These are phyloP conservation scores for Cricetomys ansorgei DNA, from an alignment of 2,113 vertebrate genomes.

Conservation along the genomic window DNA sequence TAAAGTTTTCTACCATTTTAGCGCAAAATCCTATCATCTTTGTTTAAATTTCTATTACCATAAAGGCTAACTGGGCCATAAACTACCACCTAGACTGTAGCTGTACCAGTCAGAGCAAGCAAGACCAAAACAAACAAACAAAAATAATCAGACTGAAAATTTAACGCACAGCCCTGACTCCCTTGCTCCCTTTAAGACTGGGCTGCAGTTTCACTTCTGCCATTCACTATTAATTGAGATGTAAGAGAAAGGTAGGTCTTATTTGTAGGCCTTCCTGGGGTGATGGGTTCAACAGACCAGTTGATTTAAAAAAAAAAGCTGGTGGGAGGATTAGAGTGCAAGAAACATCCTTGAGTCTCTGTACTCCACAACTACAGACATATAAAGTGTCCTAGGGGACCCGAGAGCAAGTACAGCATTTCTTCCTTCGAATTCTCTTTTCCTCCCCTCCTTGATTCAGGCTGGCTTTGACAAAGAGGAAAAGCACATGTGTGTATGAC, in stretches of 20 bases:
- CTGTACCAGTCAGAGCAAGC: constrained; percentile 8
- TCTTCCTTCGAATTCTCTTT: background rate
- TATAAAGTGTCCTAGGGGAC: background rate
- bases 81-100: background rate
- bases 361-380: background rate
- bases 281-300: background rate
- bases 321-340: background rate
- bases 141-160: constrained; percentile 13
- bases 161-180: background rate
- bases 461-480: constrained; percentile 8
- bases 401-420: background rate
- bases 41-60: constrained; percentile 46
- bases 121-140: constrained; percentile 44
- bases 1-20: constrained; percentile 25
- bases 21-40: background rate
- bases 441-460: background rate
- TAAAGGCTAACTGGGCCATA: background rate
- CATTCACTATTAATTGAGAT: background rate
- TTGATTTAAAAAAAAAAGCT: background rate
- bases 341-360: background rate
- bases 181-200: background rate
- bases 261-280: background rate
- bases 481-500: background rate
- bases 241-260: background rate
- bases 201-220: background rate